Evolutionary conservation across 1,140 invertebrate genomes (phyloP), one percentile per base, ranked within the genome.

Genomic region (Drosophila nigrodunni): DNA sequence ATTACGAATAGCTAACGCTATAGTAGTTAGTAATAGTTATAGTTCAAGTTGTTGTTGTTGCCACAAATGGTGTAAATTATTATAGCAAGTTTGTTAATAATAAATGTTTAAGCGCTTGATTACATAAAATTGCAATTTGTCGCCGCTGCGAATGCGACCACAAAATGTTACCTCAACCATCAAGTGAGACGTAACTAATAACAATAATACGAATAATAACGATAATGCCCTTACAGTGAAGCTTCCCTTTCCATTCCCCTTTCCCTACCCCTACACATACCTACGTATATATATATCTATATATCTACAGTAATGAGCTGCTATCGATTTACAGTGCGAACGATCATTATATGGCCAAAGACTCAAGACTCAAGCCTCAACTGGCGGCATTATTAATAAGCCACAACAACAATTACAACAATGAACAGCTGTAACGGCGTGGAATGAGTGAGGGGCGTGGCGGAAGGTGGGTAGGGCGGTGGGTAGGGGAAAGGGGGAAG

Each of bases 81-180:
- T 64, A 54, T 61, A 67, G 61, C 61, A 59, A 77, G 70, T 73
- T 77, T 77, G 74, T 77, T 77, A 73, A 73, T 77, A 77, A 66
- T 73, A 77, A 77, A 77, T 77, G 74, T 66, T 77, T 77, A 77
- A 46, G 57, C 69, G 74, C 74, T 77, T 73, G 74, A 77, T 77
- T 77, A 77, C 74, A 77, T 77, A 77, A 77, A 73, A 66, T 73
- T 25, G 73, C 73, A 75, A 75, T 75, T 75, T 75, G 73, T 75
- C 66, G 73, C 64, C 37, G 62, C 2, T 41, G 18, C 44, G 57
- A 57, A 65, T 54, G 25, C 57, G 13, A 75, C 73, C 73, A 75
- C 73, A 75, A 75, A 75, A 62, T 30, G 49, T 69, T 70, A 66
- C 66, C 47, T 60, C 64, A 73, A 18, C 54, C 60, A 64, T 49